Percentiles rank a stretch among this genome's conserved stretches.
These are phyloP conservation scores for Platysternon megacephalum DNA, from an alignment of 2,113 vertebrate species.

Conservation along the genomic window DNA sequence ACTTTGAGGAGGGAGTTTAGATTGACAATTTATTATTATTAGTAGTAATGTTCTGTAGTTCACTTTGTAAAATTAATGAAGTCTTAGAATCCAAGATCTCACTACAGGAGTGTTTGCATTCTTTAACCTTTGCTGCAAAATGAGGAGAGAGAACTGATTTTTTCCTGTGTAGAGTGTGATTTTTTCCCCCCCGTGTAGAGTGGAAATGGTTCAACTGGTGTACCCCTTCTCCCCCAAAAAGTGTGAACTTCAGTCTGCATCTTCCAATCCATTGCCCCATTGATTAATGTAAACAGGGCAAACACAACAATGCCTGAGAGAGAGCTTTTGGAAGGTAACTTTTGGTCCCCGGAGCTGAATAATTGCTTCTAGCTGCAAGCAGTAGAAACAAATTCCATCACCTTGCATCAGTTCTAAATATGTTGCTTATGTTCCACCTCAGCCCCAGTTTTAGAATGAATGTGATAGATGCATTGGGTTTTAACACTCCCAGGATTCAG, in stretches of 20 bases:
- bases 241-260: not conserved
- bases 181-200: too few species aligned
- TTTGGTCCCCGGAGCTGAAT: not conserved
- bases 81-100: not conserved
- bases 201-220: not conserved
- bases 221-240: not conserved
- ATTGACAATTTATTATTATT: not conserved
- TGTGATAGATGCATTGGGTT: not conserved
- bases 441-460: not conserved
- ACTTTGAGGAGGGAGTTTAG: slow-evolving; percentile 22
- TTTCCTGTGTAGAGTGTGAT: not conserved
- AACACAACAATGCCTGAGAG: too few species aligned
- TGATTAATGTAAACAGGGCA: not conserved
- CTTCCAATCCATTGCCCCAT: not conserved
- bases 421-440: not conserved
- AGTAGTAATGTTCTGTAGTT: not conserved
- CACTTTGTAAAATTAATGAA: not conserved
- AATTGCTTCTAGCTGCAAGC: not conserved
- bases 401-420: not conserved
- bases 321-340: not conserved
- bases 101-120: not conserved
- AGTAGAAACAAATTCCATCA: slow-evolving; percentile 19
- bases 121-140: not conserved
- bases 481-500: not conserved
- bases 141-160: not conserved